Base-by-base conservation (phyloP, 2,888 invertebrate species). In the Euplexia lucipara region DNA sequence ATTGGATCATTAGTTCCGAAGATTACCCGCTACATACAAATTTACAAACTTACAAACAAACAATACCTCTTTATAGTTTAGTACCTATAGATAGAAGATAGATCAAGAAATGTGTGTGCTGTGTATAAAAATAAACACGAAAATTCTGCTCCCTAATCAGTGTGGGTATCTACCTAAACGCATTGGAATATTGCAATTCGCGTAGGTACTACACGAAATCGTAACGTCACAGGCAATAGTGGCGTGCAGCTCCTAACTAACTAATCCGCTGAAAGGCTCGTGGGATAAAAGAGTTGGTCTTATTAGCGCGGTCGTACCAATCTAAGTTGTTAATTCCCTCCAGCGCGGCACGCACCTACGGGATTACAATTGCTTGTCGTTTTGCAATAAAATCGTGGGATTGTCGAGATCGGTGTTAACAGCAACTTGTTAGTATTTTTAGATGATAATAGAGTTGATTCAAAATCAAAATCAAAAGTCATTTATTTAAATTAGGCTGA, bases 261-360 rank as follows among this genome's bases (percentile, higher is more conserved):
- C 51, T 37, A 57, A 60, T 60, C 60, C 61, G 51, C 53, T 74
- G 61, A 39, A 70, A 71, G 51, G 54, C 69, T 73, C 53, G 62
- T 69, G 75, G 77, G 81, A 75, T 79, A 74, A 79, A 83, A 86
- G 73, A 82, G 79, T 74, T 80, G 63, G 63, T 75, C 76, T 82
- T 83, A 84, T 84, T 86, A 84, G 83, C 71, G 62, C 48, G 72
- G 68, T 67, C 65, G 70, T 78, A 73, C 85, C 88, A 89, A 89
- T 89, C 87, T 84, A 89, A 89, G 87, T 89, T 89, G 78, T 81
- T 89, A 87, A 89, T 86, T 83, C 88, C 83, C 74, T 41, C 58
- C 73, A 83, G 69, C 74, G 73, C 64, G 71, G 71, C 84, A 88
- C 87, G 87, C 86, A 86, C 78, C 76, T 79, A 67, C 48, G 52